phyloP scores from a whole-genome alignment of 2,797 vertebrate genomes.

The Gymnopithys bicolor region DNA sequence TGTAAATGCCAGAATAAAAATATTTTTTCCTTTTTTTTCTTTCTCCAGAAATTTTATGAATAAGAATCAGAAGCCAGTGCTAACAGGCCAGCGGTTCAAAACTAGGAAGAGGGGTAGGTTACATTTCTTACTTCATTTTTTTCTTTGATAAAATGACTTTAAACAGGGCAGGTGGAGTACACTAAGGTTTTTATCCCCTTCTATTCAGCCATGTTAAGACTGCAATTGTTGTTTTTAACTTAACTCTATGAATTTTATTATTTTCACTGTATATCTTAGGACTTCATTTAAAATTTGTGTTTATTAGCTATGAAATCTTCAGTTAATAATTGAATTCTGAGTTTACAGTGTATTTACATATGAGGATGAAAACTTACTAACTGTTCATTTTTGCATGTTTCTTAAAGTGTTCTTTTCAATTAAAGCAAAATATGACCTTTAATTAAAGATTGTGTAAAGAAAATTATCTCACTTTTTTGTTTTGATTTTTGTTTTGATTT shows the following conservation, averaged over 20 bases:
- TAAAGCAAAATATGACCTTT: not conserved
- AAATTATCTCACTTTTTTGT: not conserved
- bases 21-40: not conserved
- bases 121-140: not conserved
- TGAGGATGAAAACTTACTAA: not conserved
- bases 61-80: slow-evolving; percentile 97
- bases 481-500: not conserved
- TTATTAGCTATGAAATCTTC: not conserved
- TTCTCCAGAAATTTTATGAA: slow-evolving; percentile 93
- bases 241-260: not conserved
- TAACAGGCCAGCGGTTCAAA: slow-evolving; percentile 97
- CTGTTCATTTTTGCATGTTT: not conserved
- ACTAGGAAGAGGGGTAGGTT: slow-evolving; percentile 95
- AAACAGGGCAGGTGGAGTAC: not conserved
- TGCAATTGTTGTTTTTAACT: not conserved
- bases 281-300: not conserved
- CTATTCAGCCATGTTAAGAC: not conserved
- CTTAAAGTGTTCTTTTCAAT: not conserved
- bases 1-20: not conserved
- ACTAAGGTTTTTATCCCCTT: not conserved
- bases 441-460: not conserved
- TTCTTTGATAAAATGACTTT: not conserved
- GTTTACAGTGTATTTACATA: not conserved
- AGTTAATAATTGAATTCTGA: not conserved
- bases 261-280: not conserved